Conservation (phyloP, 2,113 vertebrate genomes). For the Stomatorhinus ivindoensis region DNA sequence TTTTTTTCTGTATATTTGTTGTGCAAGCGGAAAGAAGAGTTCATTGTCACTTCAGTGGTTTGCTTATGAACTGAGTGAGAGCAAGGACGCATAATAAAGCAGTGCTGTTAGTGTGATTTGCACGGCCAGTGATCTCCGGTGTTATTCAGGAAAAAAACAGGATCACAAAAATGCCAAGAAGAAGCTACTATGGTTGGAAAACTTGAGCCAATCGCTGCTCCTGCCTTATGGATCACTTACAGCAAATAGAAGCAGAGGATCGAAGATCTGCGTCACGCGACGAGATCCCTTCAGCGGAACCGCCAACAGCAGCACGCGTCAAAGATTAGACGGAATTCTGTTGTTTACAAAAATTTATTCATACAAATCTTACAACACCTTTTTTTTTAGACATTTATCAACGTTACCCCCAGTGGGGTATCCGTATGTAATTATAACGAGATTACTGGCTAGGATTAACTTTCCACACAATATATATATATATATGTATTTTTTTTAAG, state of each 20-base stretch:
- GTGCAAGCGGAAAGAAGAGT: neutral
- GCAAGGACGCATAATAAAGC: neutral
- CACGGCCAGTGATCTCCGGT: neutral
- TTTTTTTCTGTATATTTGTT: neutral
- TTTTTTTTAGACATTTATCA: constrained; percentile 85
- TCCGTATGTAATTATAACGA: constrained; percentile 68
- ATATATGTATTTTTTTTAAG: constrained; percentile 50
- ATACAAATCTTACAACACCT: constrained; percentile 96
- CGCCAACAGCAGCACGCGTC: constrained; percentile 44
- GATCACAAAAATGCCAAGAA: neutral
- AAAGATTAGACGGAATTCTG: constrained; percentile 88
- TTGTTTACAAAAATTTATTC: constrained; percentile 99
- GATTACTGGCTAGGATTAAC: constrained; percentile 62
- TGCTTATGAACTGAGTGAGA: neutral
- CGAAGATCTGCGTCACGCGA: neutral
- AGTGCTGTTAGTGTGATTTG: neutral
- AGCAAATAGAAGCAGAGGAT: neutral
- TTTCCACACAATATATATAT: constrained; percentile 86
- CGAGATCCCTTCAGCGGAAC: constrained; percentile 19
- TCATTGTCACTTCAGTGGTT: neutral
- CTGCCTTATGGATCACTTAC: neutral
- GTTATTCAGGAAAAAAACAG: neutral
- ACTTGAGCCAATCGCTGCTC: neutral
- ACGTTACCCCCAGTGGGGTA: constrained; percentile 72
- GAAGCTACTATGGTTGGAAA: neutral